Conservation (phyloP, 2,797 vertebrate genomes). For the Morus bassanus region DNA sequence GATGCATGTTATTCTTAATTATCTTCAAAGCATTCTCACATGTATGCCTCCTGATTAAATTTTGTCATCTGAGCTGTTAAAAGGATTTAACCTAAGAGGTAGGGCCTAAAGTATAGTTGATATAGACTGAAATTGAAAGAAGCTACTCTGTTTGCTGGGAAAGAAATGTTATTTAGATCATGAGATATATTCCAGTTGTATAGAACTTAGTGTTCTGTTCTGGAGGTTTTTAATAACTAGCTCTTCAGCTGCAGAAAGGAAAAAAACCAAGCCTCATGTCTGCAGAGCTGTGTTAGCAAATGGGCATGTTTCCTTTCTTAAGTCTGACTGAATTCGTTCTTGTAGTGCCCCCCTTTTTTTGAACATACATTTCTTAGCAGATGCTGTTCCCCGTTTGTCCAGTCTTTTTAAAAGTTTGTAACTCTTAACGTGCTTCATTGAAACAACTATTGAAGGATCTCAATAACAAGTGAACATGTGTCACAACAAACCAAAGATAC, state of each 20-base stretch:
- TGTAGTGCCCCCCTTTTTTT: background rate
- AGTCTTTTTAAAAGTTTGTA: background rate
- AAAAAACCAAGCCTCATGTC: background rate
- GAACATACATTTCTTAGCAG: background rate
- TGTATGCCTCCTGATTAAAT: background rate
- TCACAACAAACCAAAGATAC: conserved; percentile 75
- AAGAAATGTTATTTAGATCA: background rate
- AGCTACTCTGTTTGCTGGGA: background rate
- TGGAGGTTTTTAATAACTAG: background rate
- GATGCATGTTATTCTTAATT: background rate
- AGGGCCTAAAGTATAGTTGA: background rate
- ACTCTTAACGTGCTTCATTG: background rate
- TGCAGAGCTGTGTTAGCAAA: background rate
- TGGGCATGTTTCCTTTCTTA: background rate
- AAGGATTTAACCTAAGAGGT: background rate
- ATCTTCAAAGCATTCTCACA: background rate
- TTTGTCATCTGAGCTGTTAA: background rate
- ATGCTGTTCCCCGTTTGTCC: background rate
- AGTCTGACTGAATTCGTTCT: background rate
- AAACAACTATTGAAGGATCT: conserved; percentile 70
- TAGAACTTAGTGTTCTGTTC: background rate
- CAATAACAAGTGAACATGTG: conserved; percentile 76
- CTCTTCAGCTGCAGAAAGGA: background rate
- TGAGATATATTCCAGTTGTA: background rate
- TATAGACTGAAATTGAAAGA: background rate